Evolutionary conservation across 2,113 vertebrate genomes (phyloP).

Genomic region (Suricata suricatta): DNA sequence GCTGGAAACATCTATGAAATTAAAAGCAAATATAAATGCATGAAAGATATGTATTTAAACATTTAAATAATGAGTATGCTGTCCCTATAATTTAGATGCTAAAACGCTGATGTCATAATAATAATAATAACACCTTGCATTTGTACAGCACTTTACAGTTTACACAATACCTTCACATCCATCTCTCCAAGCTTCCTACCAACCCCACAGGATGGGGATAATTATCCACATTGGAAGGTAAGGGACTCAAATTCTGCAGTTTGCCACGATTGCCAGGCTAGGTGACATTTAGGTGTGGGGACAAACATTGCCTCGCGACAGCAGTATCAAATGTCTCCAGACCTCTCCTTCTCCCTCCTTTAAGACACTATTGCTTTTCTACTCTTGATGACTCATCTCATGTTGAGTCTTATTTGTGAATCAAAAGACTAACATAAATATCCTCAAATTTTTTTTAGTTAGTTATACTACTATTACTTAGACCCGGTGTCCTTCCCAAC

Average conservation of each 20-base stretch:
- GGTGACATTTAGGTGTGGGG: accelerated
- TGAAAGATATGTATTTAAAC: neutral
- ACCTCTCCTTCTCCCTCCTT: too few species aligned
- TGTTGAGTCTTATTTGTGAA: neutral
- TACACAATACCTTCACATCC: neutral
- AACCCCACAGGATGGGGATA: neutral
- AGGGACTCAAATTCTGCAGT: neutral
- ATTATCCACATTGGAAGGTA: neutral
- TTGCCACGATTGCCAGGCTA: neutral
- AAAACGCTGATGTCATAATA: constrained; percentile 27
- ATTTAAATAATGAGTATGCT: neutral
- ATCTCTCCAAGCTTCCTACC: neutral
- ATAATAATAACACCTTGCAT: constrained; percentile 19
- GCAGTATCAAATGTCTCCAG: accelerated
- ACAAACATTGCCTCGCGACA: accelerated
- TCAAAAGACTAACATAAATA: neutral
- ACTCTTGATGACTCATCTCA: accelerated
- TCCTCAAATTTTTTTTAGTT: neutral
- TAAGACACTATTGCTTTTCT: neutral
- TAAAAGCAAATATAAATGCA: constrained; percentile 39
- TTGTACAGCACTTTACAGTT: constrained; percentile 22
- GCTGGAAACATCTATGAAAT: neutral
- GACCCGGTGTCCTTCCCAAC: accelerated
- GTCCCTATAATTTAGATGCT: constrained; percentile 64
- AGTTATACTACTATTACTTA: neutral